These are phyloP conservation scores for Cephus pulcher DNA, from an alignment of 2,888 invertebrate species.

Conservation along the genomic window DNA sequence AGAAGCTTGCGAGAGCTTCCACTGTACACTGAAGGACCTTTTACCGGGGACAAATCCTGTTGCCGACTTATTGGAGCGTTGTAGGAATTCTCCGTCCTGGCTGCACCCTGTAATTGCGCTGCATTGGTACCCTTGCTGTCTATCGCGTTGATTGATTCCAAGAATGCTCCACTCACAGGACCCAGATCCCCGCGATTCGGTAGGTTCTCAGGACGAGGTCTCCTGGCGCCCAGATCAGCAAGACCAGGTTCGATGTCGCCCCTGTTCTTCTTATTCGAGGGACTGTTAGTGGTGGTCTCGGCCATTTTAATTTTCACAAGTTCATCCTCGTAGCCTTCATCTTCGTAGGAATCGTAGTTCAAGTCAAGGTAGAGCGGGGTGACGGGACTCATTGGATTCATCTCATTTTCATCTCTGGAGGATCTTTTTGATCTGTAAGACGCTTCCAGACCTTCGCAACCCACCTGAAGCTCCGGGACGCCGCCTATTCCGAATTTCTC, in stretches of 20 bases:
- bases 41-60: background rate
- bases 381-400: slow-evolving; percentile 29
- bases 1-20: slow-evolving; percentile 34
- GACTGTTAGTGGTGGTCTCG: slow-evolving; percentile 31
- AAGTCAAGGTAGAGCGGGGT: slow-evolving; percentile 30
- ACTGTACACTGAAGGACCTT: background rate
- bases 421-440: slow-evolving; percentile 40
- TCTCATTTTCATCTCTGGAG: slow-evolving; percentile 19
- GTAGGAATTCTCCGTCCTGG: background rate
- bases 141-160: background rate
- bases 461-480: slow-evolving; percentile 56
- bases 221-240: slow-evolving; percentile 18
- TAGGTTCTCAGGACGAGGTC: slow-evolving; percentile 31
- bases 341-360: slow-evolving; percentile 38
- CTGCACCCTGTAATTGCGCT: background rate
- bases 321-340: slow-evolving; percentile 50
- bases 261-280: slow-evolving; percentile 35
- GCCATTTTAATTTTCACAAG: slow-evolving; percentile 43
- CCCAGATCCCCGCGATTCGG: slow-evolving; percentile 57
- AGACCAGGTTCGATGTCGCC: slow-evolving; percentile 54
- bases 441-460: slow-evolving; percentile 50
- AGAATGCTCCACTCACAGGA: slow-evolving; percentile 10
- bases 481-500: slow-evolving; percentile 41
- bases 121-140: background rate
- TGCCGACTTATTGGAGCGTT: background rate